A percentile compares a stretch with the other conserved stretches of the same genome.
Evolutionary conservation across 2,888 invertebrate genomes (phyloP).

Genomic region (Itoplectis maculator): DNA sequence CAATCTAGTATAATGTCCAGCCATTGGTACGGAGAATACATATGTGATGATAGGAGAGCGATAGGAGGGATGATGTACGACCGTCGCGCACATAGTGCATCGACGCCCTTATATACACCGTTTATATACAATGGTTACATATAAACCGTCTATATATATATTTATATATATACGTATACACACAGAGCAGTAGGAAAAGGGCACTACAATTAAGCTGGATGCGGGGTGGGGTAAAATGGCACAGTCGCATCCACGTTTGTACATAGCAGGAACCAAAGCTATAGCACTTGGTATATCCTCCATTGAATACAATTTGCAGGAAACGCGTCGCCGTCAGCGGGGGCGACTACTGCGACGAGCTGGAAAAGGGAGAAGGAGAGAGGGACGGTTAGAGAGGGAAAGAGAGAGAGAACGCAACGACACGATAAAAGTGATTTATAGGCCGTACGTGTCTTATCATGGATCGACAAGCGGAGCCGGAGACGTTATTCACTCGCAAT

Average conservation of each 20-base stretch:
- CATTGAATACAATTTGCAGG: constrained; percentile 64
- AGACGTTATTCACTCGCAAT: constrained; percentile 61
- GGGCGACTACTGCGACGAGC: too few relatives aligned
- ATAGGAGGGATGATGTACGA: constrained; percentile 60
- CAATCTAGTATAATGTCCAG: constrained; percentile 37
- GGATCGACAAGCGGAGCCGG: constrained; percentile 62
- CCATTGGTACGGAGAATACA: constrained; percentile 43
- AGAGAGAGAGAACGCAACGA: constrained; percentile 36
- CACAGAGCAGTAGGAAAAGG: constrained; percentile 30
- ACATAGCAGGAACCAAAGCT: constrained; percentile 1
- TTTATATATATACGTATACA: too few relatives aligned
- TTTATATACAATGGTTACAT: too few relatives aligned
- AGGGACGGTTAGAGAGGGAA: constrained; percentile 9
- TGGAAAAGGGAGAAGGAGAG: too few relatives aligned
- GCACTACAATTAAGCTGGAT: constrained; percentile 30
- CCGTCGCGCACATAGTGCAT: constrained; percentile 43
- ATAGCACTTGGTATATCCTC: constrained; percentile 53
- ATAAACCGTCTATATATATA: too few relatives aligned
- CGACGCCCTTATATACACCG: not conserved
- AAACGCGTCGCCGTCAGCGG: constrained; percentile 30
- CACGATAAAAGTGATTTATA: constrained; percentile 70
- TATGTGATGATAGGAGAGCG: constrained; percentile 58
- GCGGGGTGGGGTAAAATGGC: constrained; percentile 9
- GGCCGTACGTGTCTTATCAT: constrained; percentile 70
- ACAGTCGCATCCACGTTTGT: constrained; percentile 23